Evolutionary conservation across 1,140 invertebrate genomes (phyloP).

Genomic region (Leptoteleia sp.): DNA sequence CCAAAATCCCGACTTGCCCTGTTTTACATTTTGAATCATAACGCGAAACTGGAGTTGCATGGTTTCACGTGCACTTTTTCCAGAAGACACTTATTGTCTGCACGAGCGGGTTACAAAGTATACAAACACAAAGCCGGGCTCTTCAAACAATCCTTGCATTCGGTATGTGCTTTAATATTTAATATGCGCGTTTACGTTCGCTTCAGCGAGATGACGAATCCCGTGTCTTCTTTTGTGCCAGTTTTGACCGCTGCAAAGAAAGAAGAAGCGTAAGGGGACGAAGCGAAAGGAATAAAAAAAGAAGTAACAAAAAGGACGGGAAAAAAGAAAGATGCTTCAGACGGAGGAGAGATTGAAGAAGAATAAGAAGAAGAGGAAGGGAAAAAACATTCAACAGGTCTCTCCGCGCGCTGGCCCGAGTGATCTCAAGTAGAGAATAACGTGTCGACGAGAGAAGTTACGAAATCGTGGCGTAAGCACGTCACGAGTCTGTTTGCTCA

Average conservation of each 20-base stretch:
- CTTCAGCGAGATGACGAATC: constrained; percentile 59
- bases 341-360: too few relatives aligned
- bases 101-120: constrained; percentile 76
- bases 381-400: constrained; percentile 47
- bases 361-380: too few relatives aligned
- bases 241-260: constrained; percentile 43
- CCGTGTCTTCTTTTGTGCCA: constrained; percentile 44
- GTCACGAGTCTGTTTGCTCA: constrained; percentile 58
- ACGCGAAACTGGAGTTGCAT: constrained; percentile 21
- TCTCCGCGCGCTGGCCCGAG: constrained; percentile 29
- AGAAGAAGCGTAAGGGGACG: constrained; percentile 9
- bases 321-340: too few relatives aligned
- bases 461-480: constrained; percentile 61
- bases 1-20: not conserved
- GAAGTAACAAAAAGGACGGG: too few relatives aligned
- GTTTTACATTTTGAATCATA: not conserved
- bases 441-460: constrained; percentile 61
- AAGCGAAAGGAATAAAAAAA: constrained; percentile 22
- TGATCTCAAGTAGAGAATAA: constrained; percentile 45
- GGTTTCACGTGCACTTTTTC: constrained; percentile 42
- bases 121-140: constrained; percentile 72
- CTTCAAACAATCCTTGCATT: constrained; percentile 72
- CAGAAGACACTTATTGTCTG: constrained; percentile 51
- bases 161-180: constrained; percentile 69
- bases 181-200: constrained; percentile 69